phyloP scores from a whole-genome alignment of 2,888 invertebrate species.

The Thymelicus sylvestris region DNA sequence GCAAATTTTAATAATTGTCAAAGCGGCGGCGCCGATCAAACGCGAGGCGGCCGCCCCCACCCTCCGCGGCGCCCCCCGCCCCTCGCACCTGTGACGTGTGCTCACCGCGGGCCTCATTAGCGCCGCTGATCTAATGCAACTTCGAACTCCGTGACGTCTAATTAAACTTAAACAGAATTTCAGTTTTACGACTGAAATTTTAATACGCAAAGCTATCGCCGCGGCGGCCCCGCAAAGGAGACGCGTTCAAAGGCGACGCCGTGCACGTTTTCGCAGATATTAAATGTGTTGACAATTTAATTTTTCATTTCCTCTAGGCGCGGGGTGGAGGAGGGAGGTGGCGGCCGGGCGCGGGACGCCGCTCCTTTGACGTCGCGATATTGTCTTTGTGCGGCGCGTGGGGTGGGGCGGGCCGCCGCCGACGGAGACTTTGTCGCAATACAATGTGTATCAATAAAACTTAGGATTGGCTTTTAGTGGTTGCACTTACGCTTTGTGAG shows the following conservation, averaged over 20 bases:
- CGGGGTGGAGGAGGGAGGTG: conserved; percentile 58
- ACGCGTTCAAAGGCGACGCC: conserved; percentile 80
- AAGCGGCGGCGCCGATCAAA: conserved; percentile 85
- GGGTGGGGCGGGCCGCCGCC: conserved; percentile 77
- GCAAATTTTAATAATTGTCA: conserved; percentile 86
- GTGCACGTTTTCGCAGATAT: conserved; percentile 85
- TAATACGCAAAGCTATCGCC: conserved; percentile 80
- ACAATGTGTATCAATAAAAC: conserved; percentile 86
- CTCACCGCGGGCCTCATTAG: conserved; percentile 82
- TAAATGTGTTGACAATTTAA: conserved; percentile 86
- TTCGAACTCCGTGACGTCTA: conserved; percentile 79
- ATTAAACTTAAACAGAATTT: conserved; percentile 83
- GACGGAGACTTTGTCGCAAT: conserved; percentile 85
- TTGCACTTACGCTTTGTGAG: conserved; percentile 85
- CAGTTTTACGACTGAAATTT: conserved; percentile 81
- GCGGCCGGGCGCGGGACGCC: conserved; percentile 65
- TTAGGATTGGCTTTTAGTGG: conserved; percentile 86
- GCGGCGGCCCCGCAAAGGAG: conserved; percentile 76
- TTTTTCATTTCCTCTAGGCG: conserved; percentile 83
- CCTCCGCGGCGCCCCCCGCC: conserved; percentile 35
- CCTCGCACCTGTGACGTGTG: conserved; percentile 74
- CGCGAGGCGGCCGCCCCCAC: conserved; percentile 59
- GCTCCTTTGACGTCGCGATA: conserved; percentile 85
- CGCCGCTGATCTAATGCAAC: conserved; percentile 81
- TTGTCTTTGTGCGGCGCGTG: conserved; percentile 84